A percentile compares a stretch with the other conserved stretches of the same genome.
Evolutionary conservation across 1,140 invertebrate genomes (phyloP).

Genomic region (Episyrphus balteatus): DNA sequence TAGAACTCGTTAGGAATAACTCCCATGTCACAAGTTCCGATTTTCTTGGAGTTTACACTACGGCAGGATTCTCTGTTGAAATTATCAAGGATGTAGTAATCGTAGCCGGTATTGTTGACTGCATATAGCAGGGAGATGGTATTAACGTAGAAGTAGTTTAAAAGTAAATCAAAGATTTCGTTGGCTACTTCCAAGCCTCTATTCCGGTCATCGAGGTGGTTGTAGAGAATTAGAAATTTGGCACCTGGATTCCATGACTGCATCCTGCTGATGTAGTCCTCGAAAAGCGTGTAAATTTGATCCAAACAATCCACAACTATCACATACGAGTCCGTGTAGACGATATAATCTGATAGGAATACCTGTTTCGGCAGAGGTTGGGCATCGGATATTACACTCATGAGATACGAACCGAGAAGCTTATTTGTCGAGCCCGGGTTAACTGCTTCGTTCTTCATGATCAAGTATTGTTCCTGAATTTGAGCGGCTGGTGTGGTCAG

Average conservation of each 20-base stretch:
- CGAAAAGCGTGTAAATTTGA: slow-evolving; percentile 13
- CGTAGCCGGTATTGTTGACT: slow-evolving; percentile 14
- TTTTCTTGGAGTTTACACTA: slow-evolving; percentile 15
- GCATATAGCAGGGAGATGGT: slow-evolving; percentile 27
- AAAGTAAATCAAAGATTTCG: slow-evolving; percentile 18
- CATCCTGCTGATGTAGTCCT: slow-evolving; percentile 10
- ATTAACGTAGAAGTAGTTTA: slow-evolving; percentile 22
- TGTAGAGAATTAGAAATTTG: slow-evolving; percentile 24
- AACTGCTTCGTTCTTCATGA: slow-evolving; percentile 19
- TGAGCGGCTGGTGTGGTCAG: slow-evolving; percentile 22
- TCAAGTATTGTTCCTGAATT: slow-evolving; percentile 21
- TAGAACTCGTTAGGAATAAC: slow-evolving; percentile 6
- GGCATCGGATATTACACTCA: slow-evolving; percentile 21
- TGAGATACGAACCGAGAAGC: slow-evolving; percentile 5
- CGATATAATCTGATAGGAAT: slow-evolving; percentile 16
- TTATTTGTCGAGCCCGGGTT: not conserved
- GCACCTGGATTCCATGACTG: slow-evolving; percentile 32
- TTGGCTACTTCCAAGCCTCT: slow-evolving; percentile 12
- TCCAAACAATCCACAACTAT: slow-evolving; percentile 19
- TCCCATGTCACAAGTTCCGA: slow-evolving; percentile 19
- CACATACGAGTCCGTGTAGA: slow-evolving; percentile 11
- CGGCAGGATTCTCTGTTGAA: slow-evolving; percentile 25
- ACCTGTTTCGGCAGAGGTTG: slow-evolving; percentile 4
- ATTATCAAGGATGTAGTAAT: slow-evolving; percentile 26
- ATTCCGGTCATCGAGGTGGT: slow-evolving; percentile 11